Evolutionary conservation across 2,888 invertebrate genomes (phyloP).

Genomic region (Pemphredon lugubris): DNA sequence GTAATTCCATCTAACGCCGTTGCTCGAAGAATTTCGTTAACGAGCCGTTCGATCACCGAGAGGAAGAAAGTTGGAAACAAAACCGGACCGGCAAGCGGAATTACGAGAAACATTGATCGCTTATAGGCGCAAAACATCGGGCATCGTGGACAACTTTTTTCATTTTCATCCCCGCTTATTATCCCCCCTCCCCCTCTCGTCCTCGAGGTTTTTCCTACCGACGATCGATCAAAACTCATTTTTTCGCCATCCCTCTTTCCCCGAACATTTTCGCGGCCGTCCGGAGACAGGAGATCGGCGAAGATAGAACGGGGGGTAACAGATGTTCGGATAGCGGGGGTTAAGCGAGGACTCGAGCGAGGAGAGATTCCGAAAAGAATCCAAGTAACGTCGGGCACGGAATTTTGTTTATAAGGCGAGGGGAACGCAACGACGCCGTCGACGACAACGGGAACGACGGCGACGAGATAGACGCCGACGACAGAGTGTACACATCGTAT

Average conservation of each 20-base stretch:
- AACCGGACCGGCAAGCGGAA: constrained; percentile 3
- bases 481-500: constrained; percentile 12
- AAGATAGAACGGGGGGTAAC: constrained; percentile 23
- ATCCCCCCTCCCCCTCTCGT: background rate
- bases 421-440: background rate
- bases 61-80: background rate
- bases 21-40: background rate
- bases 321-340: constrained; percentile 28
- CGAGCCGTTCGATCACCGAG: background rate
- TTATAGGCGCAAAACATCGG: constrained; percentile 4
- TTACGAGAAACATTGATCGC: constrained; percentile 21
- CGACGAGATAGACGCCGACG: constrained; percentile 4
- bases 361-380: background rate
- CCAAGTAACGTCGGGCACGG: constrained; percentile 21
- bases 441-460: background rate
- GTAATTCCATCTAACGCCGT: too few species aligned
- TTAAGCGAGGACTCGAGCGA: constrained; percentile 5
- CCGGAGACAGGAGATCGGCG: background rate
- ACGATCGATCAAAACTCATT: constrained; percentile 47
- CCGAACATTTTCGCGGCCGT: background rate
- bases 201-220: constrained; percentile 1
- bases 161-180: constrained; percentile 16
- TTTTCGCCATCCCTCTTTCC: constrained; percentile 33
- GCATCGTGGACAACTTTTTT: constrained; percentile 9
- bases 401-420: constrained; percentile 44